These are phyloP conservation scores for Autographa gamma DNA, from an alignment of 2,888 invertebrate species.

Conservation along the genomic window DNA sequence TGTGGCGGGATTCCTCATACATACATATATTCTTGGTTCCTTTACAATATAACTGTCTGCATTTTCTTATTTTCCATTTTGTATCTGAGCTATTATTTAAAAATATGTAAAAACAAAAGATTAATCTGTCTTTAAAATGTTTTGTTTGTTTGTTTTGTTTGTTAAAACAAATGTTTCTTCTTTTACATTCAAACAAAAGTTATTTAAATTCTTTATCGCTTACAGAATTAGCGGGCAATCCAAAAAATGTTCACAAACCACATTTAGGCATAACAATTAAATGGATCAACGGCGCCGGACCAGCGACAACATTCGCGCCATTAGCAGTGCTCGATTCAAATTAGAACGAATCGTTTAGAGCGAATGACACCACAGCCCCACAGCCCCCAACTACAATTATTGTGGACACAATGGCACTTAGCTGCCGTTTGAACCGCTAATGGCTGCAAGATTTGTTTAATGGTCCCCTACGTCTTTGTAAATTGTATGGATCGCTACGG, in stretches of 20 bases:
- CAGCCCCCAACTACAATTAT: slow-evolving; percentile 41
- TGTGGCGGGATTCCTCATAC: too few species aligned
- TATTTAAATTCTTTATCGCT: not conserved
- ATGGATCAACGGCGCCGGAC: slow-evolving; percentile 25
- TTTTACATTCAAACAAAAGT: not conserved
- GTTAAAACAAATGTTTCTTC: too few species aligned
- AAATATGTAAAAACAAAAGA: too few species aligned
- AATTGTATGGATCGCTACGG: slow-evolving; percentile 47
- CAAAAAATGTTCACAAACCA: slow-evolving; percentile 1
- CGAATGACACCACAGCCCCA: slow-evolving; percentile 36
- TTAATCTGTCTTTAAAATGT: too few species aligned
- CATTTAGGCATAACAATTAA: slow-evolving; percentile 6
- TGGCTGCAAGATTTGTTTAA: slow-evolving; percentile 59
- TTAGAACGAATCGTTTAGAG: slow-evolving; percentile 49
- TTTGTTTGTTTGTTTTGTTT: too few species aligned
- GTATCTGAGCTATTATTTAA: too few species aligned
- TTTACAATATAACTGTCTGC: too few species aligned
- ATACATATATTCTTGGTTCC: too few species aligned
- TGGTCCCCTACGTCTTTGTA: slow-evolving; percentile 54
- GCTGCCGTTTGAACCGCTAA: slow-evolving; percentile 53
- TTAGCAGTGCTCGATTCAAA: slow-evolving; percentile 49
- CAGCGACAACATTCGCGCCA: slow-evolving; percentile 21
- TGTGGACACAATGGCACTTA: slow-evolving; percentile 48
- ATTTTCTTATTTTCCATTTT: too few species aligned
- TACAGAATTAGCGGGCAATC: not conserved